Base-by-base conservation (phyloP, 2,797 vertebrate genomes). In the Ceryle rudis region DNA sequence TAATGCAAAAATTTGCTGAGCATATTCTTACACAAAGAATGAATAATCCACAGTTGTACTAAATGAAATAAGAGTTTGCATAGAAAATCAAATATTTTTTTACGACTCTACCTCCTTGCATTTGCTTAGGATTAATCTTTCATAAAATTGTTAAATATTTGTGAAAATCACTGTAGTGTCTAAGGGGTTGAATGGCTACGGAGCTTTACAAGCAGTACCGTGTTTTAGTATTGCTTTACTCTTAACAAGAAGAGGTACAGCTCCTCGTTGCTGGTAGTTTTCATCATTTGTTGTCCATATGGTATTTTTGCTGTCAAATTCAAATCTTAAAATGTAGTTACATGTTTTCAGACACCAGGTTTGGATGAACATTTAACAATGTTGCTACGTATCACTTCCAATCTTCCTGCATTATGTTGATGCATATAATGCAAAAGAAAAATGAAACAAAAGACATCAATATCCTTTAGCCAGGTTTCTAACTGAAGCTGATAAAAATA, bases 321-420 rank as follows among this genome's bases (percentile, higher is more conserved):
- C 6, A 75, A 42, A 80, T 64, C 42, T 80, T 67, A 49, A 90
- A 74, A 41, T 58, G 29, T 65, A 69, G 52, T 78, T 90, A 88
- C 71, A 61, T 17, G 28, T 91, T 96, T 78, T 89, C 54, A 78
- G 80, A 61, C 28, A 44, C 35, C 47, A 65, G 44, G 33, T 70
- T 83, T 42, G 2, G 17, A 39, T 1, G 7, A 73, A n/a, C 11
- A 12, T 55, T 77, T 89, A 82, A 87, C 0, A 0, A 26, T 0
- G 9, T 9, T 85, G 18, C 47, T 90, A 35, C 7, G 10, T 37
- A 18, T 67, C 16, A 25, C 37, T 94, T 82, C 15, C 33, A 86
- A 9, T 79, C 54, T 89, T 91, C 44, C 52, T 79, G 55, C 55
- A 92, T 25, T 74, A 65, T 37, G n/a, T 73, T 91, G 20, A 14